phyloP scores from a whole-genome alignment of 2,888 invertebrate species.

The Rutpela maculata region DNA sequence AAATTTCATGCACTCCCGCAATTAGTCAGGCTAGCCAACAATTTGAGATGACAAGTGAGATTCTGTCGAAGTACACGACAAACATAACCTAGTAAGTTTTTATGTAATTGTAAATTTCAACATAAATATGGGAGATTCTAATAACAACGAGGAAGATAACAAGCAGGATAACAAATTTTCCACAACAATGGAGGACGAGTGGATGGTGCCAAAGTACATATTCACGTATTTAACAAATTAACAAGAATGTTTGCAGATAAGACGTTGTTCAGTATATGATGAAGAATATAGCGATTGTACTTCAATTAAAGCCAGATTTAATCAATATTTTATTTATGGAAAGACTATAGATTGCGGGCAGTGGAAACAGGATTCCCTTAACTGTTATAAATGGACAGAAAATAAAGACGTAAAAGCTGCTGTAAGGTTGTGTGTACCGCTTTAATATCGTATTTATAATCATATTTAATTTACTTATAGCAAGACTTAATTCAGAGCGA shows the following conservation, averaged over 20 bases:
- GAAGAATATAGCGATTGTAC: slow-evolving; percentile 89
- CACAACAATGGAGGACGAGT: slow-evolving; percentile 59
- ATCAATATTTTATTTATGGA: slow-evolving; percentile 91
- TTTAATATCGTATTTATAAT: neutral
- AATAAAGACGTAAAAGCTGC: slow-evolving; percentile 80
- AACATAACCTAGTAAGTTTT: neutral
- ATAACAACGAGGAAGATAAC: slow-evolving; percentile 12
- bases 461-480: slow-evolving; percentile 41
- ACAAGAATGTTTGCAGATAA: slow-evolving; percentile 78
- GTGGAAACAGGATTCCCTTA: slow-evolving; percentile 87
- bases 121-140: slow-evolving; percentile 9
- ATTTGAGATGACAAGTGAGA: too few relatives aligned
- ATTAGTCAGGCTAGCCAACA: too few relatives aligned
- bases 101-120: neutral
- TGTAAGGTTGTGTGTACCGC: slow-evolving; percentile 74
- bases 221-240: slow-evolving; percentile 8
- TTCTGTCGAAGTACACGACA: too few relatives aligned
- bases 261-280: slow-evolving; percentile 86
- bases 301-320: slow-evolving; percentile 84
- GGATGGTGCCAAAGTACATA: slow-evolving; percentile 64
- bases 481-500: slow-evolving; percentile 83
- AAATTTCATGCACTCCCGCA: too few relatives aligned
- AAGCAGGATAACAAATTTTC: slow-evolving; percentile 21
- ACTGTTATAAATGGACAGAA: slow-evolving; percentile 83
- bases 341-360: slow-evolving; percentile 83